phyloP scores from a whole-genome alignment of 2,888 invertebrate genomes.

The Chelonus formosanus region DNA sequence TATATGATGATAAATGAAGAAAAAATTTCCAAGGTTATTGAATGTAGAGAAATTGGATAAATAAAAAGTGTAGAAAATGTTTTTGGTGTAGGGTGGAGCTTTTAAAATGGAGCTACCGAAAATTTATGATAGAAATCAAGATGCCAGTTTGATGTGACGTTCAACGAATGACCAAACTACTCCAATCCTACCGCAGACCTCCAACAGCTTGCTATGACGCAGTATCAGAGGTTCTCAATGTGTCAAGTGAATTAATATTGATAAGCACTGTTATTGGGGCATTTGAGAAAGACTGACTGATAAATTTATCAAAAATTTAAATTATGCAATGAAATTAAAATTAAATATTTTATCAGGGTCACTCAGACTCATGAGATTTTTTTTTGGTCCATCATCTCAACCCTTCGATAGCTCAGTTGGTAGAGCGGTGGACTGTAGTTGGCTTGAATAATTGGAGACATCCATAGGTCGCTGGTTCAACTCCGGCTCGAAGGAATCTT shows the following conservation, averaged over 20 bases:
- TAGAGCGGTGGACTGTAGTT: constrained; percentile 66
- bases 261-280: too few species aligned
- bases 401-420: constrained; percentile 66
- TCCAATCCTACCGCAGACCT: constrained; percentile 5
- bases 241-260: background rate
- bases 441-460: constrained; percentile 42
- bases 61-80: too few species aligned
- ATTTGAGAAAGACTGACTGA: too few species aligned
- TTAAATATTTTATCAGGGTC: background rate
- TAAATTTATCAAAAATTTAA: too few species aligned
- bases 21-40: too few species aligned
- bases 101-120: background rate
- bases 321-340: background rate
- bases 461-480: constrained; percentile 66
- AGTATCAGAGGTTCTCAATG: constrained; percentile 4
- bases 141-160: constrained; percentile 8
- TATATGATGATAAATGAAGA: too few species aligned
- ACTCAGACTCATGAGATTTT: constrained; percentile 1
- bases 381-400: background rate
- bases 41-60: too few species aligned
- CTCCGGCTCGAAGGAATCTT: constrained; percentile 62
- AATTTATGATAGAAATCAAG: constrained; percentile 8
- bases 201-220: constrained; percentile 6
- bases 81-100: too few species aligned
- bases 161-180: background rate